Conservation (phyloP, 2,113 vertebrate genomes). For the Limnothrissa miodon region DNA sequence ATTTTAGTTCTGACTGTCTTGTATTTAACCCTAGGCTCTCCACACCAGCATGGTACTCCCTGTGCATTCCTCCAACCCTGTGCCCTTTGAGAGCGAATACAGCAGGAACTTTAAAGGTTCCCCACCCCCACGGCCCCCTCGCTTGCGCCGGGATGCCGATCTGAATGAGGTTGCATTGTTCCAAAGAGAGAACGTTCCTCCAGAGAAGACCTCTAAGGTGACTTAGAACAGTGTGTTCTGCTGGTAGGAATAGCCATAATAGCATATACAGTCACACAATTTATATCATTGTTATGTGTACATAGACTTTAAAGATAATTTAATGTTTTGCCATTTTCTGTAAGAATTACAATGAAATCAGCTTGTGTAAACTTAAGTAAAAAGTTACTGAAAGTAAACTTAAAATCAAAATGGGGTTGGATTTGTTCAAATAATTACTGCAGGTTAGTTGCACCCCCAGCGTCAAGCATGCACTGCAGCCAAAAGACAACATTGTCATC, state of each 20-base stretch:
- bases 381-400: too few species aligned
- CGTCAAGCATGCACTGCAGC: background rate
- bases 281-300: too few species aligned
- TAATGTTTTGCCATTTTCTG: too few species aligned
- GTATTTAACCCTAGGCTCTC: background rate
- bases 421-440: too few species aligned
- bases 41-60: background rate
- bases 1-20: background rate
- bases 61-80: slow-evolving; percentile 64
- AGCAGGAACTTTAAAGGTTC: slow-evolving; percentile 70
- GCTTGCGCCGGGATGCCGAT: slow-evolving; percentile 62
- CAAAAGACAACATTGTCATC: background rate
- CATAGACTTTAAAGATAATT: too few species aligned
- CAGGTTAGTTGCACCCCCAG: background rate
- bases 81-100: slow-evolving; percentile 69
- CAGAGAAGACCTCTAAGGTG: slow-evolving; percentile 58
- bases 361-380: too few species aligned
- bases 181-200: slow-evolving; percentile 48
- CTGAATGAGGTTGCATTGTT: slow-evolving; percentile 52
- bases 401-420: too few species aligned
- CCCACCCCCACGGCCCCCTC: slow-evolving; percentile 59
- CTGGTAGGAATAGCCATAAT: too few species aligned
- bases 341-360: too few species aligned
- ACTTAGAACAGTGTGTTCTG: background rate
- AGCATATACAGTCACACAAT: too few species aligned